phyloP scores from a whole-genome alignment of 2,888 invertebrate species.

The Linnaemya vulpina region DNA sequence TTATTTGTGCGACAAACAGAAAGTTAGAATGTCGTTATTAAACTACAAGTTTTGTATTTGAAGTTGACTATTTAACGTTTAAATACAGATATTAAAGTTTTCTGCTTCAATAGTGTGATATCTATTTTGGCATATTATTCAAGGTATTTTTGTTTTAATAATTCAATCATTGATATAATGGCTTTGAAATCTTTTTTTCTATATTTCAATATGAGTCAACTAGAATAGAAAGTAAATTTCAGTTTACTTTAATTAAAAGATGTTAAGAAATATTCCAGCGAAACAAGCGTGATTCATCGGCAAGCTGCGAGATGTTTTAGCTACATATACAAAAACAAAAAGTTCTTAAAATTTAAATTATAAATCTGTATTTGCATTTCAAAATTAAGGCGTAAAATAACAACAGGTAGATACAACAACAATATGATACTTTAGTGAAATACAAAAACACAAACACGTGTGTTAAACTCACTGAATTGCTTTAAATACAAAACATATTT shows the following conservation, averaged over 20 bases:
- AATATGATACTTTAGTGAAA: not conserved
- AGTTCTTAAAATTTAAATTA: constrained; percentile 39
- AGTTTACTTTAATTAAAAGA: constrained; percentile 24
- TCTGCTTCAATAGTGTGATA: not conserved
- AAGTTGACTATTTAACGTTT: not conserved
- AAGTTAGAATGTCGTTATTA: too few relatives aligned
- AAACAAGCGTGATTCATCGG: constrained; percentile 46
- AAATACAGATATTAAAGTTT: not conserved
- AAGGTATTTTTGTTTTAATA: not conserved
- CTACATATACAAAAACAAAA: constrained; percentile 7
- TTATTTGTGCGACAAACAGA: too few relatives aligned
- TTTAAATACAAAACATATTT: constrained; percentile 11
- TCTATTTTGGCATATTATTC: not conserved
- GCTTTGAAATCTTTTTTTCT: constrained; percentile 22
- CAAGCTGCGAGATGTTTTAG: constrained; percentile 15
- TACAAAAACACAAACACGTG: constrained; percentile 9
- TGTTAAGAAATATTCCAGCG: constrained; percentile 37
- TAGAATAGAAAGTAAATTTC: constrained; percentile 51
- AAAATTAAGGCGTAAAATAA: constrained; percentile 28
- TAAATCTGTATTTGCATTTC: constrained; percentile 27
- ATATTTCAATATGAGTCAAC: constrained; percentile 48
- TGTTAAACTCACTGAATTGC: not conserved
- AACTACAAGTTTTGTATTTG: not conserved
- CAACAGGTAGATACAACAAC: constrained; percentile 6
- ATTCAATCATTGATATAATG: constrained; percentile 23